Evolutionary conservation across 2,888 invertebrate genomes (phyloP), one percentile per base, ranked within the genome.

Genomic region (Cepaea hortensis): DNA sequence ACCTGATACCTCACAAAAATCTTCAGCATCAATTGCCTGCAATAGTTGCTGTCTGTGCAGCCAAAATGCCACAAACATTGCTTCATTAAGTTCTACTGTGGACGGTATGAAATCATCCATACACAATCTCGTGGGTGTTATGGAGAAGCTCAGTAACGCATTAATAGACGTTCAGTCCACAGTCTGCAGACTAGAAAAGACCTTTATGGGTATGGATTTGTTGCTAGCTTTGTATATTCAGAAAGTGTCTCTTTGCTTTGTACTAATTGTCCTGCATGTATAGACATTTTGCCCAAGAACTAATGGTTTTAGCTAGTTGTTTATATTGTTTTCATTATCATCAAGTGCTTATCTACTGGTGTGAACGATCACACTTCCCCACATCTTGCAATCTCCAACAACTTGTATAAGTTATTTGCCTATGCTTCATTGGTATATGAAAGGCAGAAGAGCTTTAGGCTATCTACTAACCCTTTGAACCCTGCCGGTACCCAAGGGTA

Each of bases 171-270:
- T 84, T 46, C 62, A 20, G 20, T 48, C 76, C 18, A 35, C 77
- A 48, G 65, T 84, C 23, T 68, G 20, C 20, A 84, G 48, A 68
- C 65, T 84, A 13, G 84, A 84, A 76, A 65, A 76, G 15, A 73
- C 20, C 11, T 75, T 55, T 35, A 48, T 81, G 23, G 70, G 50
- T 70, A 73, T 46, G 11, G 20, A 81, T 20, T 50, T 55, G 55
- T 11, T 55, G 3, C 55, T 55, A 55, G 55, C 55, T 55, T 55
- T 55, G 11, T 55, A 55, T 55, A 2, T 55, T 55, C 11, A 55
- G 55, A 55, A 55, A 11, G 55, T 55, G 6, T 55, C 55, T 55
- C 11, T 55, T 55, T 55, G 2, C 55, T 55, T 55, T 55, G 11
- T 55, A 55, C 55, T 55, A 9, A 55, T 6, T 55, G 55, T 6